Percentiles rank a stretch among this genome's conserved stretches.
Conservation (phyloP, 30 jellyfish, hydroid and myxozoan genomes). For the Aurelia sp. region DNA sequence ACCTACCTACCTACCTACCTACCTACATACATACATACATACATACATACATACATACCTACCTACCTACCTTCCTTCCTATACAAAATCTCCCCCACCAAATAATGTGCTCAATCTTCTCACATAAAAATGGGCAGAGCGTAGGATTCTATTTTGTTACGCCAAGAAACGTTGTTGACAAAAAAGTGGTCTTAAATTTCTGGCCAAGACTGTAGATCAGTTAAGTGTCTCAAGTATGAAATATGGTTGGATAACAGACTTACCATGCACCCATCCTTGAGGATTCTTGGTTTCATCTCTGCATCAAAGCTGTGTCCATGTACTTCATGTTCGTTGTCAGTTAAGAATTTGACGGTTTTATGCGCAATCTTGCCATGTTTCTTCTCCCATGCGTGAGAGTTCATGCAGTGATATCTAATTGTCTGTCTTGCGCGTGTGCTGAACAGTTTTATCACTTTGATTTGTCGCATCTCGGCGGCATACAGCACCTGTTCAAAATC, state of each 20-base stretch:
- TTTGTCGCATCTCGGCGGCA: constrained; percentile 88
- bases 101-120: too few relatives aligned
- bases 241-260: background rate
- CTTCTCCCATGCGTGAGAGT: constrained; percentile 84
- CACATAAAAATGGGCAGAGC: too few relatives aligned
- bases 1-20: too few relatives aligned
- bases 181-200: too few relatives aligned
- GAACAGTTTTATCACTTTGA: constrained; percentile 82
- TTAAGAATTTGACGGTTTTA: constrained; percentile 66
- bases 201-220: too few relatives aligned
- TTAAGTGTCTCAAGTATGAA: background rate
- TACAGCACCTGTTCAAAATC: constrained; percentile 58
- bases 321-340: constrained; percentile 78
- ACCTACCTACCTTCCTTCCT: too few relatives aligned
- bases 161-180: too few relatives aligned
- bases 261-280: constrained; percentile 92
- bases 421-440: constrained; percentile 87
- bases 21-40: too few relatives aligned
- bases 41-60: too few relatives aligned
- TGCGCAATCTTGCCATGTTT: constrained; percentile 40
- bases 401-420: constrained; percentile 81
- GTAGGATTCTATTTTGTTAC: too few relatives aligned
- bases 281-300: constrained; percentile 37
- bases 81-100: too few relatives aligned
- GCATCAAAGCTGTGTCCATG: constrained; percentile 65